Evolutionary conservation across 2,113 vertebrate genomes (phyloP), one percentile per base, ranked within the genome.

Genomic region (Chionomys nivalis): DNA sequence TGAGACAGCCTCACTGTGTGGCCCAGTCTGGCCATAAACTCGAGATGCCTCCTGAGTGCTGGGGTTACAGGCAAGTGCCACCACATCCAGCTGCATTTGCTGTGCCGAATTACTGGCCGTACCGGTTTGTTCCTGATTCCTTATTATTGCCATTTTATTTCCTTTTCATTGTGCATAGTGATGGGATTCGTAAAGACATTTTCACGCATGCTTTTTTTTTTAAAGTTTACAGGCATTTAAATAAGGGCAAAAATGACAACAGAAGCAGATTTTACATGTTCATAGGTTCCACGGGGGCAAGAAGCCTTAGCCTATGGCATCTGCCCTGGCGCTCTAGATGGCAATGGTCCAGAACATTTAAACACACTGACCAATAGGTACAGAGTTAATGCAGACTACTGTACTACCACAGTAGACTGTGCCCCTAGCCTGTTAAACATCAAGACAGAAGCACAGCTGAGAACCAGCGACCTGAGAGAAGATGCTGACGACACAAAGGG

Each of bases 401-500:
- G 5, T 7, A 28, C 3, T 75, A 1, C 33, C 24, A 14, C 1
- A 42, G 7, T 49, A 33, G 58, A 28, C 5, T 12, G 49, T 0
- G 0, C 72, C 39, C 8, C 23, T 7, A 17, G 11, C 10, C 13
- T 39, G 11, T 55, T 24, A 26, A 44, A 23, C 47, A 5, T 11
- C 21, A 2, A 61, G 52, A 21, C 70, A 33, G 70, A 39, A 4
- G 7, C 31, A 3, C 9, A 0, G 28, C n/a, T 44, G 55, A 0
- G 0, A 1, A 21, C 31, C 4, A 1, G 28, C 17, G 17, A 65
- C 7, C 23, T 1, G 28, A 9, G 79, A n/a, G 42, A 65, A 5
- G 0, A 0, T 3, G 8, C 17, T 1, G 0, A 44, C 9, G 19
- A 5, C 24, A 55, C 39, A 39, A 3, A 0, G 44, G 28, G 14